Conservation (phyloP, 2,797 vertebrate species). For the Odontamblyopus lacepedii region DNA sequence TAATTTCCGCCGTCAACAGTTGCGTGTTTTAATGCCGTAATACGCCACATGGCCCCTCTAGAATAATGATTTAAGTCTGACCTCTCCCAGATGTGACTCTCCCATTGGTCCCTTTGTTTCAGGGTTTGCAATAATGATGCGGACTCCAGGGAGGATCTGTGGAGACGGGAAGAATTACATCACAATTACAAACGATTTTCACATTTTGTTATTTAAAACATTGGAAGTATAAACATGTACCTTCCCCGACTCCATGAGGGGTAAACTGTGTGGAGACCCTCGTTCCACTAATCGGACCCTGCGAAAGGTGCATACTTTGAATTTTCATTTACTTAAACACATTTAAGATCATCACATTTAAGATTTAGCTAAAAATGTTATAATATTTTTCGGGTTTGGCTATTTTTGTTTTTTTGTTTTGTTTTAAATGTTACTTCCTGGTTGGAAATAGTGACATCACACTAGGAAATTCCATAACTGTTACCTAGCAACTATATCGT, state of each 20-base stretch:
- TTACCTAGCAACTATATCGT: too few species aligned
- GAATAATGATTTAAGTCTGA: conserved; percentile 47
- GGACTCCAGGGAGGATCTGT: conserved; percentile 94
- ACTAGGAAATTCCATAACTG: too few species aligned
- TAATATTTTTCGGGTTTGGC: too few species aligned
- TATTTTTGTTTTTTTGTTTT: too few species aligned
- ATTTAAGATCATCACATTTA: too few species aligned
- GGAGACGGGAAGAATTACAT: background rate
- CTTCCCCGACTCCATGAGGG: conserved; percentile 96
- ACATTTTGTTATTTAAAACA: background rate
- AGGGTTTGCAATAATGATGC: conserved; percentile 94
- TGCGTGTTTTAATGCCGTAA: background rate
- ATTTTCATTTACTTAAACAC: too few species aligned
- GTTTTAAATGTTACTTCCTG: too few species aligned
- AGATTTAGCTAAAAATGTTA: too few species aligned
- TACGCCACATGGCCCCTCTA: background rate
- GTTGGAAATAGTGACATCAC: too few species aligned
- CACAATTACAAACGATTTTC: background rate
- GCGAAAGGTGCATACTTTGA: background rate
- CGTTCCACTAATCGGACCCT: conserved; percentile 95
- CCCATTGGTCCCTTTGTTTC: conserved; percentile 95
- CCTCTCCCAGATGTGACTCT: conserved; percentile 95
- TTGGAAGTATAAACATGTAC: conserved; percentile 59
- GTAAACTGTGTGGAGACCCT: conserved; percentile 93
- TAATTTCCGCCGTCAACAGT: background rate